Base-by-base conservation (phyloP, 2,888 invertebrate genomes). In the Dynastes hyllus region DNA sequence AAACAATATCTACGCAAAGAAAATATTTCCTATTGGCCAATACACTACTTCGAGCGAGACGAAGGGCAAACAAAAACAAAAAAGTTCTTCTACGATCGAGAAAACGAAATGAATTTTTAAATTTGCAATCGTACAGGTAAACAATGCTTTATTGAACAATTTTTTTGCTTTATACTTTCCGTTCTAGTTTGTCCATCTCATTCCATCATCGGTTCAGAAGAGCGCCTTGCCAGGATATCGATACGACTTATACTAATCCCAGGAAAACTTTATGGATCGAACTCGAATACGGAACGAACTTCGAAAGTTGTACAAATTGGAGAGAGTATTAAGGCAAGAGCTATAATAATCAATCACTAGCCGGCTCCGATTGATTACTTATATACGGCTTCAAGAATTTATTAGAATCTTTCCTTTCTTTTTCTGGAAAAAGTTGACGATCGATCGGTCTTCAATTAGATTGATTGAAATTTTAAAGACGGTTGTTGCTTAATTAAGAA, bases 241-340 rank as follows among this genome's bases (percentile, higher is more conserved):
- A 73, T 73, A 73, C 11, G 73, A 61, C 61, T 73, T 61, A 73
- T 73, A 73, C 58, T 73, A 73, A 73, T 73, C 73, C 73, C 22
- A 4, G 16, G 16, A 4, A 61, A 73, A 61, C 58, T 73, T 73
- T 73, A 73, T 73, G 22, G 73, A 2, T n/a, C 50, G 50, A 55
- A 71, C 53, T 71, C 40, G 45, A 73, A 73, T 61, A 27, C 61
- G 61, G 58, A 61, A 37, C 11, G 37, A 73, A 73, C 61, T 73
- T 73, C 40, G 40, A 45, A 27, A 73, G 40, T 69, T 27, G 58
- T 73, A 73, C 73, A 73, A 73, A 73, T 73, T 73, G 73, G 58
- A 73, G 73, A 73, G 58, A 58, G 58, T 58, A 73, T 73, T 73
- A 73, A 69, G 16, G 22, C 40, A 22, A 13, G 50, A 50, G 66